phyloP scores from a whole-genome alignment of 2,113 vertebrate species.

The Dipodomys stephensi region DNA sequence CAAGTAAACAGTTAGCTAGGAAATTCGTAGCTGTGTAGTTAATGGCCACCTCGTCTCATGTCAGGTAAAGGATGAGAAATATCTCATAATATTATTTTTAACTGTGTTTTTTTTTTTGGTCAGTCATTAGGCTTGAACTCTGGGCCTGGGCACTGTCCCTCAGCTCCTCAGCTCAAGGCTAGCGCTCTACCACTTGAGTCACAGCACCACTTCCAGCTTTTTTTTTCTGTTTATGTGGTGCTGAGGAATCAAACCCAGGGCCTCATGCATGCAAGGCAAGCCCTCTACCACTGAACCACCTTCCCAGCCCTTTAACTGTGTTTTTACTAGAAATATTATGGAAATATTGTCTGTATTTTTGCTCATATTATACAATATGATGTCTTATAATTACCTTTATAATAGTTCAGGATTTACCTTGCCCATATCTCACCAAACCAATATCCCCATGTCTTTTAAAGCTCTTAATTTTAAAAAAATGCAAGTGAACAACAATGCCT shows the following conservation, averaged over 20 bases:
- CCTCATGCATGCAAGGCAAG: no score
- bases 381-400: neutral
- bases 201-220: no score
- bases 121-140: no score
- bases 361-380: neutral
- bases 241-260: no score
- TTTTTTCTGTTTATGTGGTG: no score
- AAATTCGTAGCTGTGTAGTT: neutral
- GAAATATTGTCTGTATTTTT: neutral
- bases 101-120: neutral
- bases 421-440: neutral
- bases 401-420: neutral
- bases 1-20: neutral
- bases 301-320: neutral
- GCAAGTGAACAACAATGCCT: neutral
- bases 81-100: constrained; percentile 15
- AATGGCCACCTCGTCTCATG: neutral
- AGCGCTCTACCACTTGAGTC: no score
- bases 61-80: neutral
- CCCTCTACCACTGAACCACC: no score
- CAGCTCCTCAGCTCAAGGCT: no score
- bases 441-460: neutral
- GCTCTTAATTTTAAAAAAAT: neutral
- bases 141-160: no score
- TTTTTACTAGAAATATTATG: neutral